phyloP scores from a whole-genome alignment of 2,797 vertebrate genomes.

The Falco concolor region DNA sequence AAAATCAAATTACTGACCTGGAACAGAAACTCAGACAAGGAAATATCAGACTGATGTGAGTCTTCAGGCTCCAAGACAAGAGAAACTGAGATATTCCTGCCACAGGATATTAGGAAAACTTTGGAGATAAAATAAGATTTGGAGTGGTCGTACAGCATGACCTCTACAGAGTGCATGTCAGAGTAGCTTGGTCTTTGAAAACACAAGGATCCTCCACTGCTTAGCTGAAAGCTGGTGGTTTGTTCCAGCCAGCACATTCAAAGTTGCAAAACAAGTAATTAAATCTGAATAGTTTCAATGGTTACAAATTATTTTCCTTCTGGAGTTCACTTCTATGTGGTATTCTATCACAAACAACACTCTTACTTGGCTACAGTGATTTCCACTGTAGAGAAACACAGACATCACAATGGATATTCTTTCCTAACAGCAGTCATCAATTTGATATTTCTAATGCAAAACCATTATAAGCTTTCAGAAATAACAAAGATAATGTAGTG shows the following conservation, averaged over 20 bases:
- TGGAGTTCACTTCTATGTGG: not conserved
- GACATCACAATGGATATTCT: not conserved
- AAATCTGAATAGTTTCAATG: not conserved
- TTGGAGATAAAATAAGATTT: not conserved
- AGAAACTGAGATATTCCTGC: not conserved
- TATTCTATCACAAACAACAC: not conserved
- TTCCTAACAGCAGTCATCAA: not conserved
- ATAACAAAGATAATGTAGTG: not conserved
- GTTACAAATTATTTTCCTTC: not conserved
- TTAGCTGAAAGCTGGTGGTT: not conserved
- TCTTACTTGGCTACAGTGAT: not conserved
- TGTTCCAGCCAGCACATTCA: not conserved
- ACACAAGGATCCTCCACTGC: not conserved
- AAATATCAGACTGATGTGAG: not conserved
- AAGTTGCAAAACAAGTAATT: not conserved
- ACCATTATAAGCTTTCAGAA: not conserved
- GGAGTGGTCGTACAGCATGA: not conserved
- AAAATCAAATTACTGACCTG: slow-evolving; percentile 8
- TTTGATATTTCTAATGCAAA: not conserved
- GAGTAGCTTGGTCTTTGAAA: not conserved
- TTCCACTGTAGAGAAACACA: not conserved
- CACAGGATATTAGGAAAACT: not conserved
- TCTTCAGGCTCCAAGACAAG: not conserved
- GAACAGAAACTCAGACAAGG: slow-evolving; percentile 15
- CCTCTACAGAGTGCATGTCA: not conserved